Evolutionary conservation across 2,888 invertebrate genomes (phyloP).

Genomic region (Plutella xylostella): DNA sequence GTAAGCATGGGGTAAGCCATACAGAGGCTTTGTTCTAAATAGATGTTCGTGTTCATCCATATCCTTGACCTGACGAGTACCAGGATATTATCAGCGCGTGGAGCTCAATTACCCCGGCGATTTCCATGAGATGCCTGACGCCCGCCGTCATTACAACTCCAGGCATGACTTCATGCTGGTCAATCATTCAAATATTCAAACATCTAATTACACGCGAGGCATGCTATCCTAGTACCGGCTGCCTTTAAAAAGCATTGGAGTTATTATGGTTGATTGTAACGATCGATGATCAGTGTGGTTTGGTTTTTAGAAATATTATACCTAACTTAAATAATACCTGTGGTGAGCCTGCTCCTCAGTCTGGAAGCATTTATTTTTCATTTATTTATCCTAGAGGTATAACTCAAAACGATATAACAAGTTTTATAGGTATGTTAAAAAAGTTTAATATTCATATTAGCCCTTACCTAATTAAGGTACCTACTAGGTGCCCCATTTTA

Average conservation of each 20-base stretch:
- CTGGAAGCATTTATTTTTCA: neutral
- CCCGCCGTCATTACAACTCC: conserved; percentile 27
- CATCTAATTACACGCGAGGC: conserved; percentile 5
- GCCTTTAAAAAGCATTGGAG: too few species aligned
- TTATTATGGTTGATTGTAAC: too few species aligned
- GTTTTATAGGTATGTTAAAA: too few species aligned
- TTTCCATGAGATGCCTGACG: conserved; percentile 39
- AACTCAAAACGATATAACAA: too few species aligned
- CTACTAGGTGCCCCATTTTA: too few species aligned
- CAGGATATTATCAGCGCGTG: conserved; percentile 34
- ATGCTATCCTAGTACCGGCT: conserved; percentile 1
- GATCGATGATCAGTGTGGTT: too few species aligned
- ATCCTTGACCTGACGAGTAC: conserved; percentile 18
- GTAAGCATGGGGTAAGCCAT: too few species aligned
- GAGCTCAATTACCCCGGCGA: conserved; percentile 52
- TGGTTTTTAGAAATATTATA: too few species aligned
- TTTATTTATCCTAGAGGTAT: too few species aligned
- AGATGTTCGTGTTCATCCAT: neutral
- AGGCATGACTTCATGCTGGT: conserved; percentile 9
- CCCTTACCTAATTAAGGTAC: too few species aligned
- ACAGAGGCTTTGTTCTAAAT: too few species aligned
- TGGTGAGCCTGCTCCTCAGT: neutral
- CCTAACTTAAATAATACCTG: conserved; percentile 11
- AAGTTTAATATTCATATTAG: too few species aligned
- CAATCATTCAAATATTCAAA: conserved; percentile 7